A percentile compares a stretch with the other conserved stretches of the same genome.
Conservation (phyloP, 2,797 vertebrate species). For the Etheostoma nigrum region DNA sequence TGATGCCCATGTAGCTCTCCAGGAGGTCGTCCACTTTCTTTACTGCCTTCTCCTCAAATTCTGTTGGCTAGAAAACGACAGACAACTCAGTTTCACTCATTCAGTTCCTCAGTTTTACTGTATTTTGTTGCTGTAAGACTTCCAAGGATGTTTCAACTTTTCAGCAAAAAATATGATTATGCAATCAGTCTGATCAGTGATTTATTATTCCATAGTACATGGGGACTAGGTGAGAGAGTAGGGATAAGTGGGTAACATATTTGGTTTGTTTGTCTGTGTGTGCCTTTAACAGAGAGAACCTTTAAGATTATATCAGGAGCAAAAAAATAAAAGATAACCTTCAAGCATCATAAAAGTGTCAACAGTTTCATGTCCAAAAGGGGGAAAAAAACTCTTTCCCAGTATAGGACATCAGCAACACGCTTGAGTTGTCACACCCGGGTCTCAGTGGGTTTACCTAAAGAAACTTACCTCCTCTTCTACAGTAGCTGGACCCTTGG, state of each 20-base stretch:
- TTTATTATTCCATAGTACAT: not conserved
- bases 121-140: not conserved
- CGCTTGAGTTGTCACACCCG: not conserved
- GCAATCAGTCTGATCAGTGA: not conserved
- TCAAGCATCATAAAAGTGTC: not conserved
- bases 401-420: not conserved
- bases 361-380: not conserved
- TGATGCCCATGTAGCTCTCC: conserved; percentile 97
- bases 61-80: conserved; percentile 86
- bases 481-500: conserved; percentile 92
- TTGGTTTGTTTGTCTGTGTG: not conserved
- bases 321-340: not conserved
- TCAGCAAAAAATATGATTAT: not conserved
- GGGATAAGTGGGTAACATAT: not conserved
- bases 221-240: not conserved
- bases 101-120: not conserved
- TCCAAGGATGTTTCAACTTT: not conserved
- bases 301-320: not conserved
- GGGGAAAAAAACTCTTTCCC: not conserved
- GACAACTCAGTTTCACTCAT: not conserved
- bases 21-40: conserved; percentile 95
- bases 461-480: conserved; percentile 89
- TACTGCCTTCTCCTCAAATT: conserved; percentile 93
- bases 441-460: not conserved
- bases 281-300: not conserved